Percentiles rank a stretch among this genome's conserved stretches.
phyloP scores from a whole-genome alignment of 2,113 vertebrate genomes.

The Myotis lucifugus region DNA sequence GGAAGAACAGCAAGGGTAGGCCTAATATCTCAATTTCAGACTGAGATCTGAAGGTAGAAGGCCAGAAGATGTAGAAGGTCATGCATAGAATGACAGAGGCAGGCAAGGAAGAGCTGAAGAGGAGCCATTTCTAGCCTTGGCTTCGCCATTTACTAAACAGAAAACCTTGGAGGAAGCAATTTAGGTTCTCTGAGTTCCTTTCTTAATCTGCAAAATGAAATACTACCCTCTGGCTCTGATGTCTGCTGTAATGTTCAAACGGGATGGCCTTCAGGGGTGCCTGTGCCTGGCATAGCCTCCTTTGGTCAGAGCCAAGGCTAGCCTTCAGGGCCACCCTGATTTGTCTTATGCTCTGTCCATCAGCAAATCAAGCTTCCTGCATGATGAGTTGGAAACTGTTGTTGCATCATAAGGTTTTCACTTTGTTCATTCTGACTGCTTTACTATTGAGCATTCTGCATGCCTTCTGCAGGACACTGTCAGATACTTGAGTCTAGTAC shows the following conservation, averaged over 20 bases:
- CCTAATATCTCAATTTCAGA: not conserved
- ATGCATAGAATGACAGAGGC: not conserved
- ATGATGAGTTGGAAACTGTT: not conserved
- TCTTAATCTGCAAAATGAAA: not conserved
- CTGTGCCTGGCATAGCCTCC: not conserved
- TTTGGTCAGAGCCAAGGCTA: not conserved
- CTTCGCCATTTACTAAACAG: not conserved
- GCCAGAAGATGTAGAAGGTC: not conserved
- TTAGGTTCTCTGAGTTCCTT: slow-evolving; percentile 8
- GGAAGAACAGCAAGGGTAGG: not conserved
- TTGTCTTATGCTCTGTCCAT: not conserved
- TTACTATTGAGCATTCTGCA: not conserved
- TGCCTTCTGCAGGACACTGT: not conserved
- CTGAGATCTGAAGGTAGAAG: not conserved
- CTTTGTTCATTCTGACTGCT: not conserved
- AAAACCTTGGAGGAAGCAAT: not conserved
- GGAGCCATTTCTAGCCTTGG: not conserved
- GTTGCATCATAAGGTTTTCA: not conserved
- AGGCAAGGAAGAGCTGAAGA: not conserved
- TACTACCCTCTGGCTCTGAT: not conserved
- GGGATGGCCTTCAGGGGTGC: not conserved
- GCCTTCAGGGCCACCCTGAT: not conserved
- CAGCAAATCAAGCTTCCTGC: not conserved
- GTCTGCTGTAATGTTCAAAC: not conserved
- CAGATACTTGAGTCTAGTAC: not conserved